A percentile compares a stretch with the other conserved stretches of the same genome.
These are phyloP conservation scores for Naja naja DNA, from an alignment of 2,113 vertebrate species.

Conservation along the genomic window DNA sequence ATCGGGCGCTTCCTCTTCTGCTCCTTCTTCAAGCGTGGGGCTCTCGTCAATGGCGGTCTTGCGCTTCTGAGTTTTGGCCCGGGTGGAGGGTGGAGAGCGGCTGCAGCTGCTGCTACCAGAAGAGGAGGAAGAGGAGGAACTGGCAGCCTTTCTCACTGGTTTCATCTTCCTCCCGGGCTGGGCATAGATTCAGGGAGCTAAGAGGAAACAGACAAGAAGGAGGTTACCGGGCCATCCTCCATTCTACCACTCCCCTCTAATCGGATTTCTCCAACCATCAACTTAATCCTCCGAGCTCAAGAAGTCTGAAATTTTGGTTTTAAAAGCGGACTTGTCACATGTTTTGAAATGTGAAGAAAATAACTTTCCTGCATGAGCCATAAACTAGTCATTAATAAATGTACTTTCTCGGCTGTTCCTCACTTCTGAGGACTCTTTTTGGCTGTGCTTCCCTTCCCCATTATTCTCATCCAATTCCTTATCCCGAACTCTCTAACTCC, in stretches of 20 bases:
- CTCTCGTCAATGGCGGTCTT: constrained; percentile 61
- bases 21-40: constrained; percentile 43
- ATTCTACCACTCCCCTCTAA: not conserved
- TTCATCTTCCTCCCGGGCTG: constrained; percentile 71
- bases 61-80: constrained; percentile 78
- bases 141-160: constrained; percentile 77
- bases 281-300: not conserved
- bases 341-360: not conserved
- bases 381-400: not conserved
- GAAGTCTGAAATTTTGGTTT: not conserved
- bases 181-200: constrained; percentile 34
- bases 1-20: constrained; percentile 31
- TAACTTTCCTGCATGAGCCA: not conserved
- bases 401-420: too few species aligned
- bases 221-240: not conserved
- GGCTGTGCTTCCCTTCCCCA: not conserved
- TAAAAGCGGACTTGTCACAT: not conserved
- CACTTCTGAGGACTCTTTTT: not conserved
- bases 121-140: constrained; percentile 54
- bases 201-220: constrained; percentile 1
- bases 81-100: constrained; percentile 71
- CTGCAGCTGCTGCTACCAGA: constrained; percentile 41
- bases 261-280: not conserved
- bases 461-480: not conserved
- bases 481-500: not conserved